These are phyloP conservation scores for Iselma pallidipennis DNA, from an alignment of 2,888 invertebrate species.

Conservation along the genomic window DNA sequence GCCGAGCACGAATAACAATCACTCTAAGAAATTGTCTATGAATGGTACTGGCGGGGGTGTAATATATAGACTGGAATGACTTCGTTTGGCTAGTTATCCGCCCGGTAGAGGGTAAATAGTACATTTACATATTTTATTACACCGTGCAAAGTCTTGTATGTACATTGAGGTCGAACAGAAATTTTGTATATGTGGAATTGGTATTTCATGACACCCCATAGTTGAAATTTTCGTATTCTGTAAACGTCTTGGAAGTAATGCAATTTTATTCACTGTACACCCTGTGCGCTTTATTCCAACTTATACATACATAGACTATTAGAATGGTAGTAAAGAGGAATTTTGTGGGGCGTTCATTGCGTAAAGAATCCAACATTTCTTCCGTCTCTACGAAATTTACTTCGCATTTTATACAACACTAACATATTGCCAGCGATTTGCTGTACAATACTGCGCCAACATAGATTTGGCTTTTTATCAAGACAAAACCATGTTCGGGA, in stretches of 20 bases:
- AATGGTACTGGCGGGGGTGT: conserved; percentile 17
- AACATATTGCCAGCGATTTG: neutral
- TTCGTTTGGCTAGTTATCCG: conserved; percentile 42
- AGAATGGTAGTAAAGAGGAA: neutral
- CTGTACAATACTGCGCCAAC: no score
- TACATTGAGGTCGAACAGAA: conserved; percentile 17
- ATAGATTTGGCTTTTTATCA: no score
- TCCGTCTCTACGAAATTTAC: conserved; percentile 9
- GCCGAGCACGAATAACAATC: conserved; percentile 34
- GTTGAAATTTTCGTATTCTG: conserved; percentile 35
- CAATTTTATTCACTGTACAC: conserved; percentile 38
- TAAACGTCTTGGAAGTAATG: conserved; percentile 37
- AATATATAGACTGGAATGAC: conserved; percentile 27
- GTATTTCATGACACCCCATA: conserved; percentile 36
- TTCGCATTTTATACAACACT: neutral
- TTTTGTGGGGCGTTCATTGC: conserved; percentile 4
- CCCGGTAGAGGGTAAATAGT: conserved; percentile 45
- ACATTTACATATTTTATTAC: conserved; percentile 51
- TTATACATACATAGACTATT: neutral
- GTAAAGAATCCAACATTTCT: conserved; percentile 13
- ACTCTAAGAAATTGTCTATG: conserved; percentile 38
- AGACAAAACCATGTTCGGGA: no score
- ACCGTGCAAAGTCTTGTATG: conserved; percentile 35
- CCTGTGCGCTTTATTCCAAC: neutral
- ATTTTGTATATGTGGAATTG: neutral